These are phyloP conservation scores for Catharus fuscescens DNA, from an alignment of 2,113 vertebrate genomes.

Conservation along the genomic window DNA sequence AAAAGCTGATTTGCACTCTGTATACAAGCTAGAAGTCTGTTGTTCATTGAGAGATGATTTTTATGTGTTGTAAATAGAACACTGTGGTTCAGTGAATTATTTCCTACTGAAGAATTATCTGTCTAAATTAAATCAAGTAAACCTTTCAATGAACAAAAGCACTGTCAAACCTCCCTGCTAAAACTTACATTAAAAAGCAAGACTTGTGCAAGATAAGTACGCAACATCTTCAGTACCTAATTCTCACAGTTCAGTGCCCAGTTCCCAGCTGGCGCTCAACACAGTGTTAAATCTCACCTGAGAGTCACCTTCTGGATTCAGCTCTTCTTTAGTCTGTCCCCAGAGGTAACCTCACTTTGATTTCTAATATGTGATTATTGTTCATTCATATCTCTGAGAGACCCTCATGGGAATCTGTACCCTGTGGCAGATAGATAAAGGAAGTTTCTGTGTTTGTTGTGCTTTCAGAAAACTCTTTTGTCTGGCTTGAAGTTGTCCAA, in stretches of 20 bases:
- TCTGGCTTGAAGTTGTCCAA: neutral
- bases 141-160: neutral
- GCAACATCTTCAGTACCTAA: neutral
- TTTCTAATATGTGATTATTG: neutral
- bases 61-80: neutral
- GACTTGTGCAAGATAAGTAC: neutral
- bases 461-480: neutral
- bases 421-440: accelerated
- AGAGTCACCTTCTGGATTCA: neutral
- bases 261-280: neutral
- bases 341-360: neutral
- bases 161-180: neutral
- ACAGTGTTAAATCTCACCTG: neutral
- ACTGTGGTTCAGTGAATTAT: neutral
- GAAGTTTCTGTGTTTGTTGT: neutral
- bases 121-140: neutral
- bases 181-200: neutral
- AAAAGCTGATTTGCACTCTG: neutral
- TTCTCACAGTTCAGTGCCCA: neutral
- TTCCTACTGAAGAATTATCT: neutral
- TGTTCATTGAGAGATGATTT: neutral
- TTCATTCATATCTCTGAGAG: neutral
- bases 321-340: neutral
- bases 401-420: neutral
- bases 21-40: neutral